A percentile compares a stretch with the other conserved stretches of the same genome.
Evolutionary conservation across 1,140 invertebrate species (phyloP).

Genomic region (Campoletis sonorensis): DNA sequence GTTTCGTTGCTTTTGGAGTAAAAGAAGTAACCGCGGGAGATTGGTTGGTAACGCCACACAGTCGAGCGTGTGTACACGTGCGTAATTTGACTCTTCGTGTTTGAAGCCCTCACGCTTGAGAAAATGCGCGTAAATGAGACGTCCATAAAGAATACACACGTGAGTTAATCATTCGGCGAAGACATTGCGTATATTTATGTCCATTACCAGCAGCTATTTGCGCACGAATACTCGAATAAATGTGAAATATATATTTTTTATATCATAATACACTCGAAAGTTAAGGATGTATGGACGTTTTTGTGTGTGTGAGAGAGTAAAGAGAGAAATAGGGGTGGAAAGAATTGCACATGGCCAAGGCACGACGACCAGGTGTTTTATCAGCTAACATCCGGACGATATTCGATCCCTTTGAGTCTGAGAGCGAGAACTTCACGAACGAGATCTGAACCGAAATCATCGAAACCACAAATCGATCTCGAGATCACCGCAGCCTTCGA

Average conservation of each 20-base stretch:
- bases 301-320: neutral
- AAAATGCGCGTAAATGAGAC: constrained; percentile 51
- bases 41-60: too few species aligned
- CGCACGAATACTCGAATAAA: constrained; percentile 1
- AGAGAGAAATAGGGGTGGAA: too few species aligned
- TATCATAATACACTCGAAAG: constrained; percentile 21
- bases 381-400: constrained; percentile 29
- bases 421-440: too few species aligned
- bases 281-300: too few species aligned
- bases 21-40: neutral
- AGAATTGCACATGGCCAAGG: constrained; percentile 31
- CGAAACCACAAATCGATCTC: constrained; percentile 49
- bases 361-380: constrained; percentile 50
- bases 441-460: constrained; percentile 31
- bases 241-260: neutral
- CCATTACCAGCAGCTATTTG: neutral
- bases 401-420: neutral
- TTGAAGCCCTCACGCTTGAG: constrained; percentile 6
- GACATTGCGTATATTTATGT: neutral
- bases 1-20: too few species aligned
- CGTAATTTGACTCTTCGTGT: constrained; percentile 10
- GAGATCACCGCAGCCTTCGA: constrained; percentile 39
- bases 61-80: constrained; percentile 9
- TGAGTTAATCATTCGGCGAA: constrained; percentile 39
- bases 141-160: constrained; percentile 45